Percentiles rank a stretch among this genome's conserved stretches.
phyloP scores from a whole-genome alignment of 2,797 vertebrate species.

The Poecilia wingei region DNA sequence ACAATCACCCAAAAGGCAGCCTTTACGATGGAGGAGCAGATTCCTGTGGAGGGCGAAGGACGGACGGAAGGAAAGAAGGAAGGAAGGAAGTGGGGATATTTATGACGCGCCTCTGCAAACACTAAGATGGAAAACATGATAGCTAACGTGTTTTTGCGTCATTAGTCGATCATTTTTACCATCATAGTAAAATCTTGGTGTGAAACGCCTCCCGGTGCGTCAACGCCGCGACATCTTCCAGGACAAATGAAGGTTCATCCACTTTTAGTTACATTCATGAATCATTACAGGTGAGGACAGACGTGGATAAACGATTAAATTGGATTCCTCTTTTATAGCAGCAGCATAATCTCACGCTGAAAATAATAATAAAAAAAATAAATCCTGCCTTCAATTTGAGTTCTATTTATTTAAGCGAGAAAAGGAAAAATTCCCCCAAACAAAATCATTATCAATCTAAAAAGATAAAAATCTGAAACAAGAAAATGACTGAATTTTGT shows the following conservation, averaged over 20 bases:
- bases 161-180: neutral
- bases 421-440: neutral
- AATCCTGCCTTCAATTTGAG: neutral
- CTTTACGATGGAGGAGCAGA: slow-evolving; percentile 37
- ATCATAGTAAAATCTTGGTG: slow-evolving; percentile 20
- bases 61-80: no score
- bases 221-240: neutral
- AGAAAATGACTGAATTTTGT: no score
- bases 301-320: neutral
- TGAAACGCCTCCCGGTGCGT: neutral
- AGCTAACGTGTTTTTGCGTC: neutral
- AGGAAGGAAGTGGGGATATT: neutral
- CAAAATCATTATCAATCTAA: neutral
- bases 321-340: neutral
- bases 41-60: neutral
- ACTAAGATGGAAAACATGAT: neutral
- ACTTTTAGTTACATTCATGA: slow-evolving; percentile 73
- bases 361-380: neutral
- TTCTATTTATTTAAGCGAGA: neutral
- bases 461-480: no score
- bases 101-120: neutral
- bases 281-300: neutral
- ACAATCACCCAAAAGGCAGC: slow-evolving; percentile 57
- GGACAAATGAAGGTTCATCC: neutral
- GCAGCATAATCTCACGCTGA: neutral